Base-by-base conservation (phyloP, 2,113 vertebrate genomes). In the Rhadina sibilatrix region DNA sequence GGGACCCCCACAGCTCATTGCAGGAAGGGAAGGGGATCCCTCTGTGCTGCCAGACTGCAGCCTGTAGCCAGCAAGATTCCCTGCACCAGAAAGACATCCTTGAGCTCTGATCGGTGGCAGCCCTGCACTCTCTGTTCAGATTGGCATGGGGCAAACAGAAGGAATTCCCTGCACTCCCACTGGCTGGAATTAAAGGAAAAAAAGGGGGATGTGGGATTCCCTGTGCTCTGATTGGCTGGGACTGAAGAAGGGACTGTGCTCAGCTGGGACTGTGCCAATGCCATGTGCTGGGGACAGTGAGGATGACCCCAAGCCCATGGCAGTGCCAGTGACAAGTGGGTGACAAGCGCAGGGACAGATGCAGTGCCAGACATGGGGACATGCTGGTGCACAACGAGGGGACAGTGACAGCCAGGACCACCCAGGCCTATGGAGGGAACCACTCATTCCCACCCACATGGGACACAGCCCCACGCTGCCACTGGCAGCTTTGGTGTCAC, bases 391-490 rank as follows among this genome's bases (percentile, higher is more conserved):
- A 38, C 28, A 13, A 33, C 5, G 40, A 61, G 42, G 65, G 35
- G 37, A 64, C 65, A 64, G n/a, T 23, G 63, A n/a, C n/a, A 52
- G 30, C 44, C 7, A 9, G 69, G 13, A 28, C 18, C 22, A 14
- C 22, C 22, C 0, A 2, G 10, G 21, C 4, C 35, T 49, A 22
- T 2, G 10, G 40, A 59, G 56, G 38, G 69, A 70, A 37, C 30
- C 1, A 0, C 68, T 74, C 5, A 5, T 22, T 63, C 31, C 17
- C 10, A 10, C 18, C 35, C n/a, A 23, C 9, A 5, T 3, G 20
- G 27, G 22, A 76, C 63, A 44, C 31, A 14, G 35, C 17, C 38
- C n/a, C 64, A 18, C 0, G 6, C 66, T 27, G 9, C 56, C 0
- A 0, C 35, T 31, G 47, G 16, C 18, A 10, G 27, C 12, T 66